Percentiles rank a stretch among this genome's conserved stretches.
phyloP scores from a whole-genome alignment of 1,140 invertebrate genomes.

The Tetragonula clypearis region DNA sequence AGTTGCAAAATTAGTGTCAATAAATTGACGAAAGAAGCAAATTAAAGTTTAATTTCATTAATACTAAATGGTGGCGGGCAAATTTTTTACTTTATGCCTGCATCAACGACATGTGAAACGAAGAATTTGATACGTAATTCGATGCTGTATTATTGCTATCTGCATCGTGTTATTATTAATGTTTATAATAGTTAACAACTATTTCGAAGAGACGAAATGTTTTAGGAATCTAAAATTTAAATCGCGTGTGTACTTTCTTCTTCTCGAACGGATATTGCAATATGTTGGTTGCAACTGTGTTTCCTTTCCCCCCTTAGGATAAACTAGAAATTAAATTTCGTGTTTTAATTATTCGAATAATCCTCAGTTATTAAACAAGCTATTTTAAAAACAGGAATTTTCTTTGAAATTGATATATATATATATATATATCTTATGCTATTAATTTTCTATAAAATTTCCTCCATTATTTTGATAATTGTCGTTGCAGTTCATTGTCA shows the following conservation, averaged over 20 bases:
- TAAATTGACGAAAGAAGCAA: neutral
- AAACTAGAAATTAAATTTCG: neutral
- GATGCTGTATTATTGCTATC: neutral
- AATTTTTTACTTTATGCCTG: neutral
- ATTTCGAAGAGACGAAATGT: neutral
- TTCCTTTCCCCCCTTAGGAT: conserved; percentile 5
- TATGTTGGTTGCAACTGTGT: neutral
- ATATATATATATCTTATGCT: neutral
- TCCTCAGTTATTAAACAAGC: neutral
- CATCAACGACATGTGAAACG: neutral
- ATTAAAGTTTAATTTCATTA: neutral
- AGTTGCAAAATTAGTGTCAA: neutral
- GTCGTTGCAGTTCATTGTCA: neutral
- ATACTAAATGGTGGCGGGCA: neutral
- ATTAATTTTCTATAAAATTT: neutral
- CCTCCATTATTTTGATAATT: neutral
- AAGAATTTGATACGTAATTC: neutral
- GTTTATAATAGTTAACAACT: neutral
- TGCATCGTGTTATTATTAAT: neutral
- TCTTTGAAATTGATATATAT: neutral
- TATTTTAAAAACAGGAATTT: conserved; percentile 25
- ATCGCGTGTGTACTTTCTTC: neutral
- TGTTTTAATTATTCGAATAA: neutral
- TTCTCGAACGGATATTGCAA: conserved; percentile 17
- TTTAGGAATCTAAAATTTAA: neutral